phyloP scores from a whole-genome alignment of 2,113 vertebrate species.

The Isichthys henryi region DNA sequence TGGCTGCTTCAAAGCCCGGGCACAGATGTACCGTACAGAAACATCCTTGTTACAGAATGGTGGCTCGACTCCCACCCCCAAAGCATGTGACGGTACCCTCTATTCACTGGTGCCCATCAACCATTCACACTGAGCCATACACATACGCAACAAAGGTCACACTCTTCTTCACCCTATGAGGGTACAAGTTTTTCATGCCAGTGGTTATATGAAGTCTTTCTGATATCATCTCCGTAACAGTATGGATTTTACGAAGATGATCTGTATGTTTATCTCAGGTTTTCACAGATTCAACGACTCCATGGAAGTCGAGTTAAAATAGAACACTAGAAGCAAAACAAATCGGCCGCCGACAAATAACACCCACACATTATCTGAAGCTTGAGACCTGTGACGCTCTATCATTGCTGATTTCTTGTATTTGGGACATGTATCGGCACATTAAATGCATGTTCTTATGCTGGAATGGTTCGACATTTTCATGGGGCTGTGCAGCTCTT shows the following conservation, averaged over 20 bases:
- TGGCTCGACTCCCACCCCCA: conserved; percentile 57
- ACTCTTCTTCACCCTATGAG: not conserved
- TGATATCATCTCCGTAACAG: not conserved
- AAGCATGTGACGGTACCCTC: conserved; percentile 57
- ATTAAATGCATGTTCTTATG: not conserved
- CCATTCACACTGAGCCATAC: conserved; percentile 46
- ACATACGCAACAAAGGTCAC: not conserved
- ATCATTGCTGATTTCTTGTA: not conserved
- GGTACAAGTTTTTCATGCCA: not conserved
- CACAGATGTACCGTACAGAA: conserved; percentile 86
- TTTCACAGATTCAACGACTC: not conserved
- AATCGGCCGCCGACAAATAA: not conserved
- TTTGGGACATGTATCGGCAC: not conserved
- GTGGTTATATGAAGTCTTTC: not conserved
- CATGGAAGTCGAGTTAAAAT: not conserved
- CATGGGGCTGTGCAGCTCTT: not conserved
- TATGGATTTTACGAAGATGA: not conserved
- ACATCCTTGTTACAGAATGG: conserved; percentile 75
- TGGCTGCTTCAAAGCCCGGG: conserved; percentile 77
- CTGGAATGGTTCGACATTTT: not conserved
- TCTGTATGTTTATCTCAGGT: not conserved
- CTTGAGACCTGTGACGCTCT: not conserved
- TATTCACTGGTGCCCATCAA: conserved; percentile 65
- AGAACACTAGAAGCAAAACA: not conserved
- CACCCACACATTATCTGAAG: not conserved